Evolutionary conservation across 2,888 invertebrate genomes (phyloP), one percentile per base, ranked within the genome.

Genomic region (Lydus trimaculatus): DNA sequence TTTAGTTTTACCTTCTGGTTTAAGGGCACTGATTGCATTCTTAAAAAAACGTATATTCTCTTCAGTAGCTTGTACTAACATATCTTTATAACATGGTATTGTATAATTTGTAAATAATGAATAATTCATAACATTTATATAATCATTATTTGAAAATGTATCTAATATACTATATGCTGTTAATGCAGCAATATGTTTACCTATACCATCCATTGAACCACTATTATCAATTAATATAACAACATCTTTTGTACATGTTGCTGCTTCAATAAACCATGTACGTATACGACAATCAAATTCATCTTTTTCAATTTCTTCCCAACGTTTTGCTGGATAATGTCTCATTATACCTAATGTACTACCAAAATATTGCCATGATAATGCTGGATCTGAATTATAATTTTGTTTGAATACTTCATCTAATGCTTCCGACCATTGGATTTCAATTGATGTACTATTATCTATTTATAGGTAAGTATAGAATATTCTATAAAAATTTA

Each of bases 291-390:
- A 98, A 84, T 99, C 99, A 84, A 96, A 99, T 1, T 93, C 81
- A 72, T 88, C 86, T 61, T 75, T 76, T 58, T 86, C 84, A n/a
- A 72, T 69, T 63, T 85, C 80, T 31, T 87, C 48, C 81, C 81
- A 81, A 52, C 70, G 75, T 74, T 79, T 78, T 23, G 79, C 81
- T 63, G 99, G 99, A 87, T 92, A 99, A 82, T 95, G 94, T 8
- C 99, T 87, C 78, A 99, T 89, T 79, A 99, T 93, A 15, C 99
- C 99, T 4, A 94, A 91, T 33, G 95, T 91, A 76, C 97, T 97
- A 31, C 99, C 98, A 84, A 99, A 99, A 85, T 98, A 98, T 86
- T 99, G 99, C 97, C 98, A 99, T 0, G 93, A 93, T 39, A 98
- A 85, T 0, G 96, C 94, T 0, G 97, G 96, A 87, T 98, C 96